Conservation (phyloP, 1,140 invertebrate species). For the Drosophila ogumai region DNA sequence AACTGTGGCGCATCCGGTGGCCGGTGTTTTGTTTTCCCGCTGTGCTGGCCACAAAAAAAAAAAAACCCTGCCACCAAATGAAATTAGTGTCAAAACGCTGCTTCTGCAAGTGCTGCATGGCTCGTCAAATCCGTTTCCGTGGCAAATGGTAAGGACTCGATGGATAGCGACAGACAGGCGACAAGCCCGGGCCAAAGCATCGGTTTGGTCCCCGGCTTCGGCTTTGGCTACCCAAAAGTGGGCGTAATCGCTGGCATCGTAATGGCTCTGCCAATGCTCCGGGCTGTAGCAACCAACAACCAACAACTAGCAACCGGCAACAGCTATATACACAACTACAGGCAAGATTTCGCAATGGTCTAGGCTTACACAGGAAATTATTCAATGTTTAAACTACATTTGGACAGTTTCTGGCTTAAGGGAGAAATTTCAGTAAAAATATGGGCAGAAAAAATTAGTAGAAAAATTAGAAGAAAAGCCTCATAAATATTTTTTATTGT, state of each 20-base stretch:
- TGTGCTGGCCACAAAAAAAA: constrained; percentile 58
- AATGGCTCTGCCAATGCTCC: constrained; percentile 31
- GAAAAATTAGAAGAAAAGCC: no score
- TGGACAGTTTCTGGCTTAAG: not conserved
- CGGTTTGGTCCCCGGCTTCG: constrained; percentile 1
- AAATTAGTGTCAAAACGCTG: constrained; percentile 82
- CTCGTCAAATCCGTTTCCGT: constrained; percentile 60
- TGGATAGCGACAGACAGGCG: constrained; percentile 42
- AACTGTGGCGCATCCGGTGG: constrained; percentile 8
- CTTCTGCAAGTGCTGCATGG: constrained; percentile 57
- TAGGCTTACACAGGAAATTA: constrained; percentile 13
- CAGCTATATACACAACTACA: constrained; percentile 29
- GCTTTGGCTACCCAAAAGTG: constrained; percentile 31
- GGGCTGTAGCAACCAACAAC: constrained; percentile 42
- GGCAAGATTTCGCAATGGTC: constrained; percentile 22
- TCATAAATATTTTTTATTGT: no score
- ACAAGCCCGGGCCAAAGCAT: constrained; percentile 22
- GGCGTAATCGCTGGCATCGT: constrained; percentile 67
- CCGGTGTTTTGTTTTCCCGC: constrained; percentile 9
- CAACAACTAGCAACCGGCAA: constrained; percentile 16
- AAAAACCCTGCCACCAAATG: constrained; percentile 51
- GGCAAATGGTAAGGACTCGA: constrained; percentile 30
- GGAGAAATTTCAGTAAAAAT: no score
- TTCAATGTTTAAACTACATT: not conserved
- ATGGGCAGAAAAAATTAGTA: no score